Base-by-base conservation (phyloP, 1,140 invertebrate species). In the Choristoneura fumiferana region DNA sequence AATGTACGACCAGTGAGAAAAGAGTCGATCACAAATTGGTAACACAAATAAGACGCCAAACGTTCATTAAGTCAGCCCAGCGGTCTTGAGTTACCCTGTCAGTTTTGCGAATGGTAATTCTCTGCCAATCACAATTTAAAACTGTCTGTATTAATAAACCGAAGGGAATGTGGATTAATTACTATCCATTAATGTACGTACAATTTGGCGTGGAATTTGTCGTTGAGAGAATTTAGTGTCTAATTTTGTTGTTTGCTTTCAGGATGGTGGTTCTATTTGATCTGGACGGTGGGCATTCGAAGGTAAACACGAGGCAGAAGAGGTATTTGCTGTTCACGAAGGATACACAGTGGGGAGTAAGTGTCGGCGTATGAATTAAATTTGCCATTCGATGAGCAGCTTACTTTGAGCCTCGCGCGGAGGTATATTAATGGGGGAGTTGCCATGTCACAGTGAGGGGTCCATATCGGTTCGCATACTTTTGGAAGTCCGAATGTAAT, bases 311-410 rank as follows among this genome's bases (percentile, higher is more conserved):
- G 34, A 76, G 82, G 43, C 66, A 79, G 34, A 73, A 58, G 60
- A 70, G 89, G 58, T 90, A 85, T 65, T 67, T 90, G 12, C 35
- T 89, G 14, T 86, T 85, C 58, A 85, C 89, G n/a, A 60, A 67
- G 4, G 58, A 59, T 13, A 88, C 89, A 14, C 89, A 90, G 69
- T 89, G 72, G 71, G 89, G 89, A 33, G 89, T 89, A 67, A 89
- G 80, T 80, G 66, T 58, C 39, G 6, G n/a, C n/a, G 22, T 29
- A 29, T 29, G 22, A 29, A 29, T 29, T 3, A 6, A 3, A 29
- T 29, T 29, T 29, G 6, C 22, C 2, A 29, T 29, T 29, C 2
- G 22, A 29, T 29, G 22, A 6, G 22, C 2, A 29, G 6, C 22
- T 29, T 29, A 6, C 2, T 29, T n/a, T n/a, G n/a, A n/a, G n/a